phyloP scores from a whole-genome alignment of 2,113 vertebrate genomes.

The Gymnorhina tibicen region DNA sequence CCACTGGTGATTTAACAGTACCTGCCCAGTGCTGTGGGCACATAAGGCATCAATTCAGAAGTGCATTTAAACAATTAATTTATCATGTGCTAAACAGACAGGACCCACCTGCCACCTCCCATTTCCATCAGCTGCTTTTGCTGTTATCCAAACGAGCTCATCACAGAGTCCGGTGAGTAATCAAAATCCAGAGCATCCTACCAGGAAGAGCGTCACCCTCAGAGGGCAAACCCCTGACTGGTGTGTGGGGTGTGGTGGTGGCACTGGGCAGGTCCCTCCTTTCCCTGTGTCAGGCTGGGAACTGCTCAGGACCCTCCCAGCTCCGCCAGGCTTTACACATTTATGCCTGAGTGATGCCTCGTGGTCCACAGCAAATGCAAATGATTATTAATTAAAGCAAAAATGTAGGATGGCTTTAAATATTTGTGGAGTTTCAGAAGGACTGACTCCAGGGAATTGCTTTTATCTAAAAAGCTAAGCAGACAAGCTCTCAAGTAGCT shows the following conservation, averaged over 20 bases:
- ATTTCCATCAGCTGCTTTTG: neutral
- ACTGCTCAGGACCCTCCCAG: neutral
- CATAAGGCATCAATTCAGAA: neutral
- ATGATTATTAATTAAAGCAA: constrained; percentile 38
- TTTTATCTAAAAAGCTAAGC: constrained; percentile 25
- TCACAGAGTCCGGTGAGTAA: neutral
- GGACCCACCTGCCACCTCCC: neutral
- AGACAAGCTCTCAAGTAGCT: neutral
- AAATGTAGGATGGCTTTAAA: constrained; percentile 31
- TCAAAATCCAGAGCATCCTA: neutral
- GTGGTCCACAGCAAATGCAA: neutral
- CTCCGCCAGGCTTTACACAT: neutral
- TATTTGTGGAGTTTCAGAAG: constrained; percentile 7
- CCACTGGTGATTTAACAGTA: neutral
- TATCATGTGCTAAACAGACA: neutral
- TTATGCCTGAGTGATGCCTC: neutral
- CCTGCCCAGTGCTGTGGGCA: neutral
- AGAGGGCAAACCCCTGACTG: neutral
- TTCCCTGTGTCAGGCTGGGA: neutral
- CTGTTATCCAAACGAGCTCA: neutral
- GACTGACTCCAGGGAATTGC: neutral
- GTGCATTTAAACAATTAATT: neutral
- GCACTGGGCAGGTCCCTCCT: neutral
- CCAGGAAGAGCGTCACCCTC: neutral
- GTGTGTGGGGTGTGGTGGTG: neutral